Conservation (phyloP, 1,140 invertebrate species). For the Ectropis grisescens region DNA sequence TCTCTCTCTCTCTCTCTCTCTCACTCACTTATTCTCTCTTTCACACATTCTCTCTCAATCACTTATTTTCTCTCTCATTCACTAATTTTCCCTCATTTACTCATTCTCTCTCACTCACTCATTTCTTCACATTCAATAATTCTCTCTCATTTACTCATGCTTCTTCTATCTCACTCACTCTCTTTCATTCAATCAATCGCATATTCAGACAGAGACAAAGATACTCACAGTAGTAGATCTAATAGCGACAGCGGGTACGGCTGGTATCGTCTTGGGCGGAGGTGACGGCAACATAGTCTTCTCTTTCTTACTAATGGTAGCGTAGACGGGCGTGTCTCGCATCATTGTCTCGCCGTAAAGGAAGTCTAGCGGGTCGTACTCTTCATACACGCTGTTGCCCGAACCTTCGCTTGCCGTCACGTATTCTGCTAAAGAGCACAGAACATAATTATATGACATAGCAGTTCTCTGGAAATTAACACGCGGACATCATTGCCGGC, state of each 20-base stretch:
- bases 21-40: too few species aligned
- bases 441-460: background rate
- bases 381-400: constrained; percentile 81
- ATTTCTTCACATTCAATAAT: too few species aligned
- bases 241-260: constrained; percentile 37
- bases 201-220: too few species aligned
- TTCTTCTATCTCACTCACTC: constrained; percentile 75
- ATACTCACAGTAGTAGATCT: constrained; percentile 46
- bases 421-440: constrained; percentile 36
- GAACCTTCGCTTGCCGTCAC: constrained; percentile 71
- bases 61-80: too few species aligned
- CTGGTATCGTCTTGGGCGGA: constrained; percentile 63
- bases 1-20: constrained; percentile 78
- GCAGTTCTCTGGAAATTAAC: too few species aligned
- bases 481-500: background rate
- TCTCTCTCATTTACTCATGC: too few species aligned
- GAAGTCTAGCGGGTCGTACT: constrained; percentile 89
- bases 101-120: too few species aligned
- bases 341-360: constrained; percentile 82
- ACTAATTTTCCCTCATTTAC: too few species aligned
- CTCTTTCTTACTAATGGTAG: constrained; percentile 77
- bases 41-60: too few species aligned
- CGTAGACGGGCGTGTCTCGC: constrained; percentile 83
- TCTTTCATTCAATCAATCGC: too few species aligned
- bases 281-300: constrained; percentile 72